Conservation (phyloP, 2,113 vertebrate genomes). For the Bettongia penicillata region DNA sequence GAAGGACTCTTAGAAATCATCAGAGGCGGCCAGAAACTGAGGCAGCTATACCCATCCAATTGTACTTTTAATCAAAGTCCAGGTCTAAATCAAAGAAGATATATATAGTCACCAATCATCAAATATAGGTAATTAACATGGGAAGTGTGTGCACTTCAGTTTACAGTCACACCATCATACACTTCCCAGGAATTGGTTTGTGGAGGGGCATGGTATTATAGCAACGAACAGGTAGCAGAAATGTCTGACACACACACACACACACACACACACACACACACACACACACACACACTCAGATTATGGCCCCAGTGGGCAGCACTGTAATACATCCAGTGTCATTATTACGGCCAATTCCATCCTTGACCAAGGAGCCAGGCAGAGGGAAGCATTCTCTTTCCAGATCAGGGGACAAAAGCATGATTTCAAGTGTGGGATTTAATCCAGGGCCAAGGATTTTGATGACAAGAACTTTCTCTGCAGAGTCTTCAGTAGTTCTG, state of each 20-base stretch:
- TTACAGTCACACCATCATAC: neutral
- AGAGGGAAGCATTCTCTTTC: neutral
- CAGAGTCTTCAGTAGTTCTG: neutral
- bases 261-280: no score
- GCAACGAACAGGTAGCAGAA: neutral
- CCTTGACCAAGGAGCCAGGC: neutral
- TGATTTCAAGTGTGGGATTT: neutral
- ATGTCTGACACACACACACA: neutral
- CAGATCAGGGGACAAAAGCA: neutral
- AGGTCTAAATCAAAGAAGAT: neutral
- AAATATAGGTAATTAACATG: neutral
- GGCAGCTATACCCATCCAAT: neutral
- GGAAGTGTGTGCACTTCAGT: neutral
- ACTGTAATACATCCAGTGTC: neutral
- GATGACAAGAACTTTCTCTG: neutral
- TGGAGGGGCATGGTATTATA: neutral
- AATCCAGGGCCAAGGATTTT: neutral
- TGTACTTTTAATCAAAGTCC: neutral
- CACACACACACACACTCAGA: no score
- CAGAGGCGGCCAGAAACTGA: neutral
- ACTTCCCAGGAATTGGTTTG: neutral
- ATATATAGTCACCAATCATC: neutral
- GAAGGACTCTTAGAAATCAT: neutral
- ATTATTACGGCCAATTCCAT: neutral
- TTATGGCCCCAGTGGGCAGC: neutral